Evolutionary conservation across 2,797 vertebrate genomes (phyloP).

Genomic region (Momotus momota): DNA sequence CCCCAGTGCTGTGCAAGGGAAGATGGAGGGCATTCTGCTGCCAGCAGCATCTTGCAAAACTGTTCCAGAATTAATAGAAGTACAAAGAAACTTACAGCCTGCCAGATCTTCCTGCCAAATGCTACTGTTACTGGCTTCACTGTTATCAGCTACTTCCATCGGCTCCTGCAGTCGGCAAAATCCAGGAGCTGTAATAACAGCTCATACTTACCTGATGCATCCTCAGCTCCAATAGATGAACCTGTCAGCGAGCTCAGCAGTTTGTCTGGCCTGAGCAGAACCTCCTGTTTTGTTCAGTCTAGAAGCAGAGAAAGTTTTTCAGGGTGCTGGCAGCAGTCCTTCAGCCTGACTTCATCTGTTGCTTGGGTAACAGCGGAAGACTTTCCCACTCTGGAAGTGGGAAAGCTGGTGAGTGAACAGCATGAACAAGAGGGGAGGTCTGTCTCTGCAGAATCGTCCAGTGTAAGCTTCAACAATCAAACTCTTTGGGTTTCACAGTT

Average conservation of each 20-base stretch:
- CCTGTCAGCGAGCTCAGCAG: slow-evolving; percentile 61
- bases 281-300: slow-evolving; percentile 32
- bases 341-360: slow-evolving; percentile 76
- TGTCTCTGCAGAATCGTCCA: background rate
- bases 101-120: slow-evolving; percentile 77
- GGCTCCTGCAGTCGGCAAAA: slow-evolving; percentile 36
- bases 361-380: slow-evolving; percentile 64
- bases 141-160: slow-evolving; percentile 75
- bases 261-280: slow-evolving; percentile 37
- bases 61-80: slow-evolving; percentile 32
- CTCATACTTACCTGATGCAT: background rate
- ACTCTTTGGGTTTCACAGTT: slow-evolving; percentile 12
- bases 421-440: slow-evolving; percentile 21
- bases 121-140: slow-evolving; percentile 71
- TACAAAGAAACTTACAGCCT: slow-evolving; percentile 69
- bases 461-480: slow-evolving; percentile 17
- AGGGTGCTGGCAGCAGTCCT: slow-evolving; percentile 73
- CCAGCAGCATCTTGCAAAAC: slow-evolving; percentile 48
- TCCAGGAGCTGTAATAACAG: background rate
- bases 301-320: slow-evolving; percentile 25
- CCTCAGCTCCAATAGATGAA: slow-evolving; percentile 13
- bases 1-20: slow-evolving; percentile 63
- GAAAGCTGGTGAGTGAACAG: background rate
- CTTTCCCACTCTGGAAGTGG: slow-evolving; percentile 43
- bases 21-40: slow-evolving; percentile 27